Evolutionary conservation across 2,888 invertebrate genomes (phyloP).

Genomic region (Metalampra italica): DNA sequence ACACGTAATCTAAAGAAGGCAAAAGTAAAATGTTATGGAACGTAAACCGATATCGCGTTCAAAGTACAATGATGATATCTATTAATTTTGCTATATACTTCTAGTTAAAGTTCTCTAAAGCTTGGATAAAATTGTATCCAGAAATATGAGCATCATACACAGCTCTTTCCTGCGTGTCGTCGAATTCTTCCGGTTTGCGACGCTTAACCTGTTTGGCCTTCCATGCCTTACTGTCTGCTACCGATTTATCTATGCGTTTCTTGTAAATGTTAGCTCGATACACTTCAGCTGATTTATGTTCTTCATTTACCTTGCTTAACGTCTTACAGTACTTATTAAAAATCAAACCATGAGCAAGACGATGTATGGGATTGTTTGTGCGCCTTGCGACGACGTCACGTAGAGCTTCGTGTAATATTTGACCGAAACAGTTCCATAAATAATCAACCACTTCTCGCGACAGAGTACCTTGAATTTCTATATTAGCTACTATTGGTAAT

Average conservation of each 20-base stretch:
- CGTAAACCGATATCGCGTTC: no score
- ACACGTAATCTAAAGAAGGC: no score
- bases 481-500: slow-evolving; percentile 29
- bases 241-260: slow-evolving; percentile 34
- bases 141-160: slow-evolving; percentile 19
- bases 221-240: slow-evolving; percentile 32
- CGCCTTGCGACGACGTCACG: slow-evolving; percentile 31
- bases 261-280: slow-evolving; percentile 37
- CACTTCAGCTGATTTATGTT: slow-evolving; percentile 28
- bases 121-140: not conserved
- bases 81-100: no score
- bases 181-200: slow-evolving; percentile 45
- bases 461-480: slow-evolving; percentile 43
- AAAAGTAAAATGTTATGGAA: no score
- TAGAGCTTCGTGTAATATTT: slow-evolving; percentile 47
- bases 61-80: no score
- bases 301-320: slow-evolving; percentile 22
- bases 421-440: slow-evolving; percentile 52
- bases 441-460: slow-evolving; percentile 41
- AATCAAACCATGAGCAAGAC: slow-evolving; percentile 50
- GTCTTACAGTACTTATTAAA: slow-evolving; percentile 36
- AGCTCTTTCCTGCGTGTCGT: slow-evolving; percentile 29
- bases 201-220: slow-evolving; percentile 37
- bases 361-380: slow-evolving; percentile 58
- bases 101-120: not conserved